Conservation (phyloP, 2,113 vertebrate genomes). For the Archilochus colubris region DNA sequence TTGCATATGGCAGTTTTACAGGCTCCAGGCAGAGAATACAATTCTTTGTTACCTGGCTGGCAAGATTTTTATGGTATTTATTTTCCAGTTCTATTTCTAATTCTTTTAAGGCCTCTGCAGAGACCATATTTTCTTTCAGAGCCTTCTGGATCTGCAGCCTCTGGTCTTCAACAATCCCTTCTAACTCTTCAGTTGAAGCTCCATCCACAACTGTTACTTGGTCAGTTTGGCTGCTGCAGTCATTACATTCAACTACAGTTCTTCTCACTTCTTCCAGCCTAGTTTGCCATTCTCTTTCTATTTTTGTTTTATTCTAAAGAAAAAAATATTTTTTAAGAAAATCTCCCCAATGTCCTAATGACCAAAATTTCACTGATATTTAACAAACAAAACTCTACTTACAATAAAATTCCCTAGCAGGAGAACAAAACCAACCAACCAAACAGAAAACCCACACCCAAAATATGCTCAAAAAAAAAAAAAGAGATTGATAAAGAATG, state of each 20-base stretch:
- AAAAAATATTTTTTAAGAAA: slow-evolving; percentile 34
- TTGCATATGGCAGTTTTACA: neutral
- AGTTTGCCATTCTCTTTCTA: slow-evolving; percentile 81
- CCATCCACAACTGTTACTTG: neutral
- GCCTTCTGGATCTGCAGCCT: slow-evolving; percentile 69
- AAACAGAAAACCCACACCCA: too few species aligned
- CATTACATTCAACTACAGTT: slow-evolving; percentile 51
- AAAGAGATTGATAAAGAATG: neutral
- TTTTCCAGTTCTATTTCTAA: slow-evolving; percentile 76
- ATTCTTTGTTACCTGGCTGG: slow-evolving; percentile 81
- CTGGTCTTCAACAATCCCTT: slow-evolving; percentile 41
- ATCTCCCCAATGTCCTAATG: neutral
- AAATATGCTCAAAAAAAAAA: neutral
- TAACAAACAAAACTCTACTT: neutral
- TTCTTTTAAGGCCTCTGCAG: slow-evolving; percentile 75
- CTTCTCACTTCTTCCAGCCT: slow-evolving; percentile 74
- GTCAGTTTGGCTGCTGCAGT: slow-evolving; percentile 80
- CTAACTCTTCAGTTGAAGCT: slow-evolving; percentile 30
- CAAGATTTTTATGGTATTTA: slow-evolving; percentile 79
- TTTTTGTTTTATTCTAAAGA: slow-evolving; percentile 74
- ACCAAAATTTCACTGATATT: neutral
- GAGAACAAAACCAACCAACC: neutral
- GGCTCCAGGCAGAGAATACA: neutral
- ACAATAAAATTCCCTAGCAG: neutral
- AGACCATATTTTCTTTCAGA: slow-evolving; percentile 66